Evolutionary conservation across 1,140 invertebrate genomes (phyloP), one percentile per base, ranked within the genome.

Genomic region (Bombus waltoni): DNA sequence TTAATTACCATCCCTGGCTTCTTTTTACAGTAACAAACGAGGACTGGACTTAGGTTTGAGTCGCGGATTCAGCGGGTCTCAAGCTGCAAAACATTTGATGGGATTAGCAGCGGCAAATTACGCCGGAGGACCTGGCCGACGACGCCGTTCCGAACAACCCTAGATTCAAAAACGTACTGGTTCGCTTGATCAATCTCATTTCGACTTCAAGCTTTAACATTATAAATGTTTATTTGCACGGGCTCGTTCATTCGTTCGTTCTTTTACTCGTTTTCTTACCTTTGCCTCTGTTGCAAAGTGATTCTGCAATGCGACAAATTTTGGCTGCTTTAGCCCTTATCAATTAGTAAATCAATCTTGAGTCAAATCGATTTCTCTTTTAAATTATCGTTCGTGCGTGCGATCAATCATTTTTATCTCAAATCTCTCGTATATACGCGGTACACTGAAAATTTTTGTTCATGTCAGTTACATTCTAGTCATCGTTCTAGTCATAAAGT

Each of bases 11-110:
- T 11, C 15, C 11, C 2, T 83, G 15, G 1, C 3, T 40, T 11
- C 5, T 74, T 35, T 13, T 62, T 40, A n/a, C 95, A 98, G 97
- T 93, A 96, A 96, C 68, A 98, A 98, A 94, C 97, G 98, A 4
- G 97, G 97, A 62, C 94, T 98, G 71, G 98, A 98, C 93, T 95
- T 98, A 89, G 98, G 98, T 25, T 95, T 99, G 70, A 97, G 96
- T 84, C 97, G 98, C 57, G 98, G 98, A 8, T 98, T 98, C 94
- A 98, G 98, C 65, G 98, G 98, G 0, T 97, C 97, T 42, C 97
- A 98, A 91, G 97, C 98, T 70, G 98, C 98, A 90, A 98, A 98
- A 94, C 98, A 98, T 94, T 95, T 98, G 89, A 98, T 99, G 97
- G 98, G 98, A 2, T 93, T 98, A 68, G 97, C 98, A 70, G 97